These are phyloP conservation scores for Drosophila kanapiae DNA, from an alignment of 1,140 invertebrate genomes.

Conservation along the genomic window DNA sequence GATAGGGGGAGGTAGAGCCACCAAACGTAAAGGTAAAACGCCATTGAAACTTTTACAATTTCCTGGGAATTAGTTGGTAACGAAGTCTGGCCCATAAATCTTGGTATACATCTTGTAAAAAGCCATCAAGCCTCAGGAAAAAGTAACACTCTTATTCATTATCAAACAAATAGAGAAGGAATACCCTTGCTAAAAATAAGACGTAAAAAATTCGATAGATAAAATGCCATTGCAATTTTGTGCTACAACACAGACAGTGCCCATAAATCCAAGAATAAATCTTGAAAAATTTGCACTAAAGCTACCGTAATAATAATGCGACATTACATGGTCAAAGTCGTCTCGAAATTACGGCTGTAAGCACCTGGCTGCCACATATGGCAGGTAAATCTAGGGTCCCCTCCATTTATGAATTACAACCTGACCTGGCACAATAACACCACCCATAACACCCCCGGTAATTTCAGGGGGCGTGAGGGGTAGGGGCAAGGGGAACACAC, in stretches of 20 bases:
- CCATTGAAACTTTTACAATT: constrained; percentile 19
- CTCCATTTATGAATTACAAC: constrained; percentile 62
- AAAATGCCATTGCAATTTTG: constrained; percentile 8
- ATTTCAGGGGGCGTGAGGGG: not conserved
- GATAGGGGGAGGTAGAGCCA: constrained; percentile 11
- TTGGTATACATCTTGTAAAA: not conserved
- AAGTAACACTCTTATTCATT: not conserved
- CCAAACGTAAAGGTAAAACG: not conserved
- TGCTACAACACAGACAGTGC: constrained; percentile 1
- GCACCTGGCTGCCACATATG: constrained; percentile 32
- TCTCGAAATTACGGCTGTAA: not conserved
- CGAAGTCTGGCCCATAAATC: constrained; percentile 15
- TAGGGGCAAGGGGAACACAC: not conserved
- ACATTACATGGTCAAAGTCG: constrained; percentile 30
- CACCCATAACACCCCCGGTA: constrained; percentile 1
- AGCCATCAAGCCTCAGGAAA: not conserved
- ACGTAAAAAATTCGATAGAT: constrained; percentile 7
- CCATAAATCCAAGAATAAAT: constrained; percentile 23
- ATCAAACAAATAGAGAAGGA: not conserved
- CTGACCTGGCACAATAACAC: constrained; percentile 74
- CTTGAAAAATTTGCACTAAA: constrained; percentile 6
- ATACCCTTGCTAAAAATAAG: not conserved
- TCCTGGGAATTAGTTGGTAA: constrained; percentile 6
- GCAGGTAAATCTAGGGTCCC: constrained; percentile 30
- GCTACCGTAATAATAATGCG: constrained; percentile 5